Evolutionary conservation across 1,140 invertebrate genomes (phyloP).

Genomic region (Pseudoatta argentina): DNA sequence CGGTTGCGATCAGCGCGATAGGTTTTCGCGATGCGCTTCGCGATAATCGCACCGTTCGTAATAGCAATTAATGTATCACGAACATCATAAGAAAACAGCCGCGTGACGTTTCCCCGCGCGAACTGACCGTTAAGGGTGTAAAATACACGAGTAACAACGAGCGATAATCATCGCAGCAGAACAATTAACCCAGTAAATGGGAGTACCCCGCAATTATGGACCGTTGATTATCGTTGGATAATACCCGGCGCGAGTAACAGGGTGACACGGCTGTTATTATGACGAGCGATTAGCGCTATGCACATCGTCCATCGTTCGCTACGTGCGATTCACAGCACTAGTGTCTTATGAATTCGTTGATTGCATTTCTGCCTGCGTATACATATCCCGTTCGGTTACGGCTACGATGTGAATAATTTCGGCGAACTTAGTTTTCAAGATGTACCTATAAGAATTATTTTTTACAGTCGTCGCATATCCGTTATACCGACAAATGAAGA

Average conservation of each 20-base stretch:
- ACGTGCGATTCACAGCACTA: slow-evolving; percentile 54
- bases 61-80: slow-evolving; percentile 58
- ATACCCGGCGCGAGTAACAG: slow-evolving; percentile 68
- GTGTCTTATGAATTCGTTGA: slow-evolving; percentile 72
- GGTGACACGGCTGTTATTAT: slow-evolving; percentile 74
- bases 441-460: neutral
- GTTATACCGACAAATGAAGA: neutral
- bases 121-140: slow-evolving; percentile 53
- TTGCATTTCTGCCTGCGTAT: slow-evolving; percentile 64
- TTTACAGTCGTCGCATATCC: neutral
- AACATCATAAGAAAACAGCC: slow-evolving; percentile 53
- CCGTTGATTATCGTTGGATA: slow-evolving; percentile 72
- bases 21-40: slow-evolving; percentile 35
- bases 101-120: slow-evolving; percentile 25
- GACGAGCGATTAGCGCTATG: slow-evolving; percentile 67
- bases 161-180: slow-evolving; percentile 60
- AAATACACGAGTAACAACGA: slow-evolving; percentile 45
- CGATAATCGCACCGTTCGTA: slow-evolving; percentile 32
- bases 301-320: slow-evolving; percentile 51
- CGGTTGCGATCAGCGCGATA: slow-evolving; percentile 7
- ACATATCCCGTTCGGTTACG: neutral
- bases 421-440: neutral
- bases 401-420: slow-evolving; percentile 9
- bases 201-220: slow-evolving; percentile 64
- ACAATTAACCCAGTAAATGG: slow-evolving; percentile 71